phyloP scores from a whole-genome alignment of 2,113 vertebrate species.

The Sphaerodactylus townsendi region DNA sequence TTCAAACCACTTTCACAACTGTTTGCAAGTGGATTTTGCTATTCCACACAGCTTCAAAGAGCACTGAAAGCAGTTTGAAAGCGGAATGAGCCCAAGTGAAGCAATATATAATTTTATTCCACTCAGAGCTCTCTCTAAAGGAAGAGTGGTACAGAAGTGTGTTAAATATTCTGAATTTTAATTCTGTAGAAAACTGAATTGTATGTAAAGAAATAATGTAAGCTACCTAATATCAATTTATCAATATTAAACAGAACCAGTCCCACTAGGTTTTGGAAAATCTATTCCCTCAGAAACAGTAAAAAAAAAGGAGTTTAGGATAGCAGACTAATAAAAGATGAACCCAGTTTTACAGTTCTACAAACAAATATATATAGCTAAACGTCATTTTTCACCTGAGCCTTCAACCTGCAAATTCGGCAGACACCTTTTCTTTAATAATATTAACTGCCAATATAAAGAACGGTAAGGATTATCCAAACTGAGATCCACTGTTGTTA shows the following conservation, averaged over 20 bases:
- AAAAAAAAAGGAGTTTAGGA: background rate
- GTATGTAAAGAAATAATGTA: background rate
- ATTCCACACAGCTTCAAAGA: too few relatives aligned
- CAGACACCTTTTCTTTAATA: background rate
- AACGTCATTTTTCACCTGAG: background rate
- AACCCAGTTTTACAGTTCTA: conserved; percentile 15
- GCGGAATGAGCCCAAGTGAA: too few relatives aligned
- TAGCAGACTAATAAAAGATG: background rate
- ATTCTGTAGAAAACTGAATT: background rate
- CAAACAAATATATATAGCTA: background rate
- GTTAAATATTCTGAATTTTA: background rate
- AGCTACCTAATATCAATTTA: background rate
- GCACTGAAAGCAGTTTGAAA: too few relatives aligned
- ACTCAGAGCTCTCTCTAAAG: background rate
- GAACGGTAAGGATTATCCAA: background rate
- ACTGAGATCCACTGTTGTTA: background rate
- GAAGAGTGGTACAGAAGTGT: background rate
- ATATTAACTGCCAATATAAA: background rate
- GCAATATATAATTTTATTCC: background rate
- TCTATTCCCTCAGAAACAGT: background rate
- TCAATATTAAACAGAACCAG: background rate
- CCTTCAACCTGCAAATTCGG: background rate
- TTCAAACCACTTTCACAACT: too few relatives aligned
- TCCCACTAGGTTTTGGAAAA: background rate
- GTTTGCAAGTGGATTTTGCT: too few relatives aligned